phyloP scores from a whole-genome alignment of 2,113 vertebrate genomes.

The Hippocampus guttulatus region DNA sequence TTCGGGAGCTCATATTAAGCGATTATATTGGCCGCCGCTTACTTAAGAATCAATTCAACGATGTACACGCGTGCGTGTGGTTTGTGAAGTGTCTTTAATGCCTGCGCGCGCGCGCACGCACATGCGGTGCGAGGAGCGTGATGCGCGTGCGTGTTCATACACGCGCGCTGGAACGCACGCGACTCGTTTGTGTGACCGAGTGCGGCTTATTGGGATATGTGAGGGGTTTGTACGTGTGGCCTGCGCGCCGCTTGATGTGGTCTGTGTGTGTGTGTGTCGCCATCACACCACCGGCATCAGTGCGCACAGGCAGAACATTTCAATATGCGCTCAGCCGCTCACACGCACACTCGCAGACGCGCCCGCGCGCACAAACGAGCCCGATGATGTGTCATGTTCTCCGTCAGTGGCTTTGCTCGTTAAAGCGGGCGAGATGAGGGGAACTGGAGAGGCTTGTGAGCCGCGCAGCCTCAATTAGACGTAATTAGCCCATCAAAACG shows the following conservation, averaged over 20 bases:
- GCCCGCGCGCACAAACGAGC: neutral
- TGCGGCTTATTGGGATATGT: neutral
- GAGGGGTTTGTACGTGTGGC: neutral
- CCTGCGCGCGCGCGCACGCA: no score
- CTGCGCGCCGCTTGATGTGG: no score
- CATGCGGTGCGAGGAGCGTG: no score
- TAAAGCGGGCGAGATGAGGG: slow-evolving; percentile 40
- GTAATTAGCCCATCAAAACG: slow-evolving; percentile 63
- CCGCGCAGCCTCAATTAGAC: slow-evolving; percentile 58
- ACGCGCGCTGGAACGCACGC: no score
- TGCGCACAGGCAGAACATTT: slow-evolving; percentile 45
- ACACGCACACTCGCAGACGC: neutral
- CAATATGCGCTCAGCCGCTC: slow-evolving; percentile 42
- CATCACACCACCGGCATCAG: slow-evolving; percentile 43
- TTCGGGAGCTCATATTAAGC: no score
- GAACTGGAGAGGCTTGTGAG: slow-evolving; percentile 37
- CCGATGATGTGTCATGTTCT: slow-evolving; percentile 33
- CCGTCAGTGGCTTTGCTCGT: slow-evolving; percentile 29
- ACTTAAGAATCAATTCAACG: no score
- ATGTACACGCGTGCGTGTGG: no score
- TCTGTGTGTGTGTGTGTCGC: neutral
- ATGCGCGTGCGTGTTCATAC: no score
- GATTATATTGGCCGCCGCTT: no score
- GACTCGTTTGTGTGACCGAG: no score
- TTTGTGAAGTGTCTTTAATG: no score